Percentiles rank a stretch among this genome's conserved stretches.
These are phyloP conservation scores for Petrocephalus microphthalmus DNA, from an alignment of 2,113 vertebrate genomes.

Conservation along the genomic window DNA sequence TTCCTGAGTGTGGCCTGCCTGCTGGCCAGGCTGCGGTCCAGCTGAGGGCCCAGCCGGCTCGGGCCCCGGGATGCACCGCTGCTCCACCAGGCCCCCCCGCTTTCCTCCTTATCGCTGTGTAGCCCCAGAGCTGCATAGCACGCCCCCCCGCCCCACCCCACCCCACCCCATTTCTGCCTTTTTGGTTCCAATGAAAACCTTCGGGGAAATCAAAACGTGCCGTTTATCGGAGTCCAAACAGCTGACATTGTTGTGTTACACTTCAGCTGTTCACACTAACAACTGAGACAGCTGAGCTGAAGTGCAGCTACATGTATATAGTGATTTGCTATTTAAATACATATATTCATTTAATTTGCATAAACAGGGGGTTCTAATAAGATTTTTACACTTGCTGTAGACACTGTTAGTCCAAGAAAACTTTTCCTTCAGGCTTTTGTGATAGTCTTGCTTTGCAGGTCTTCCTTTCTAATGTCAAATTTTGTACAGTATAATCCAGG, in stretches of 20 bases:
- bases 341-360: background rate
- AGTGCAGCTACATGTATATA: background rate
- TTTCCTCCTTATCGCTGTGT: background rate
- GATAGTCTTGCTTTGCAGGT: conserved; percentile 28
- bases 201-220: conserved; percentile 29
- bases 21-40: conserved; percentile 91
- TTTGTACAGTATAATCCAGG: conserved; percentile 9
- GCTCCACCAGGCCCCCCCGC: background rate
- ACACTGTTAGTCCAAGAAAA: background rate
- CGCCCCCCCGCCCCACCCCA: background rate
- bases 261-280: conserved; percentile 58
- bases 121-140: background rate
- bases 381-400: background rate
- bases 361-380: background rate
- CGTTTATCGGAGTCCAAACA: conserved; percentile 45
- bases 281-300: background rate
- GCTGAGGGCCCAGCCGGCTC: conserved; percentile 56
- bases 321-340: background rate
- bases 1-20: conserved; percentile 92
- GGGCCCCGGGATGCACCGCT: background rate
- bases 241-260: conserved; percentile 64
- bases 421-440: conserved; percentile 8
- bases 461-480: conserved; percentile 38
- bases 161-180: background rate
- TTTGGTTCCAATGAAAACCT: background rate